phyloP scores from a whole-genome alignment of 1,140 invertebrate genomes.

The Druon quercuslanigerum region DNA sequence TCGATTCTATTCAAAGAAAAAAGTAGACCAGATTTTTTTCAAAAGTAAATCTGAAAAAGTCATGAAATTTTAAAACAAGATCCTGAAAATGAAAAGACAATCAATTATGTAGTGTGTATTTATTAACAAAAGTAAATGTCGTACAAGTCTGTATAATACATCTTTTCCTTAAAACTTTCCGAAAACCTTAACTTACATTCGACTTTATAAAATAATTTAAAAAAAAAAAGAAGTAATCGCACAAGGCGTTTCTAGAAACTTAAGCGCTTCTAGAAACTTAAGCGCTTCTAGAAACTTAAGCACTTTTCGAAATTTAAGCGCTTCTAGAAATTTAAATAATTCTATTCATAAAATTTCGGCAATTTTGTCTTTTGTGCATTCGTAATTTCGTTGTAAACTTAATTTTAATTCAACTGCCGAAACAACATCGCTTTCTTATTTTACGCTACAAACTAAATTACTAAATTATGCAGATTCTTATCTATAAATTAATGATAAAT shows the following conservation, averaged over 20 bases:
- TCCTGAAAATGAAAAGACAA: neutral
- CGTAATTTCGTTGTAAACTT: neutral
- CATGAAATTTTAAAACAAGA: neutral
- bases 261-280: neutral
- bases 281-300: too few relatives aligned
- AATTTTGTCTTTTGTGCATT: neutral
- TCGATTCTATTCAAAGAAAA: too few relatives aligned
- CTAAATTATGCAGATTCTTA: neutral
- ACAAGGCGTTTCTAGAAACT: neutral
- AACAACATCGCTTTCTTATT: neutral
- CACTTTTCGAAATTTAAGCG: too few relatives aligned
- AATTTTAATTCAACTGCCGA: neutral
- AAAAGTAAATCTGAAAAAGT: neutral
- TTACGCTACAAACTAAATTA: neutral
- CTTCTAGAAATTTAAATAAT: neutral
- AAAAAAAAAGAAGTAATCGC: neutral
- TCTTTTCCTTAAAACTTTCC: too few relatives aligned
- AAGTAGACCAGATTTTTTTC: neutral
- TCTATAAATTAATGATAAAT: neutral
- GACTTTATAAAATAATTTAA: neutral
- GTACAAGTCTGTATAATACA: slow-evolving; percentile 21
- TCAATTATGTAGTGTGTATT: neutral
- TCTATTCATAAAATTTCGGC: neutral
- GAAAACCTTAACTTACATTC: too few relatives aligned
- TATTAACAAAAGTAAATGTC: slow-evolving; percentile 27